A percentile compares a stretch with the other conserved stretches of the same genome.
phyloP scores from a whole-genome alignment of 1,140 invertebrate genomes.

The Probaryconus sp. region DNA sequence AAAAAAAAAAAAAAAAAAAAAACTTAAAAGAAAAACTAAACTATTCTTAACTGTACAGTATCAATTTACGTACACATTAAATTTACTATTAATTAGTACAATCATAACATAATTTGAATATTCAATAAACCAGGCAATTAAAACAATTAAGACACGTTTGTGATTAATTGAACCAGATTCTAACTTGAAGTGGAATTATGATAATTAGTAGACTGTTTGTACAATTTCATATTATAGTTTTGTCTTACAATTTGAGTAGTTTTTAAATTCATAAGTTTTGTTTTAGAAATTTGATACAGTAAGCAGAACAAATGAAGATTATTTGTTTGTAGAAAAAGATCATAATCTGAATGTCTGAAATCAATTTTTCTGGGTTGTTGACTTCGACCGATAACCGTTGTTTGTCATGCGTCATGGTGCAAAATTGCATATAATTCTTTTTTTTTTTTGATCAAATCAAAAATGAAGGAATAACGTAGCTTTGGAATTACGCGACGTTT shows the following conservation, averaged over 20 bases:
- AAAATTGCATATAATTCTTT: slow-evolving; percentile 10
- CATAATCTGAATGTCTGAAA: slow-evolving; percentile 29
- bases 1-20: too few species aligned
- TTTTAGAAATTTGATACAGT: too few species aligned
- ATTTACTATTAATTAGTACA: not conserved
- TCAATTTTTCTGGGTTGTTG: slow-evolving; percentile 41
- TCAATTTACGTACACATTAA: too few species aligned
- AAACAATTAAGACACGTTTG: slow-evolving; percentile 8
- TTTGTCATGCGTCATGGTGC: slow-evolving; percentile 18
- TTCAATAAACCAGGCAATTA: slow-evolving; percentile 35
- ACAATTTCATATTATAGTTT: too few species aligned
- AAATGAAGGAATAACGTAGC: not conserved
- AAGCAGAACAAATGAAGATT: slow-evolving; percentile 10
- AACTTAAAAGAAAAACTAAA: too few species aligned
- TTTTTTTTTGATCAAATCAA: slow-evolving; percentile 1
- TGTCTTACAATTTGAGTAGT: too few species aligned
- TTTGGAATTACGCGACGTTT: slow-evolving; percentile 10
- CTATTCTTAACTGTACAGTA: too few species aligned
- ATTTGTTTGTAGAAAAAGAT: slow-evolving; percentile 25
- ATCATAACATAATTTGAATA: slow-evolving; percentile 13
- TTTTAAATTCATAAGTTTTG: too few species aligned
- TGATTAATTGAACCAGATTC: slow-evolving; percentile 29
- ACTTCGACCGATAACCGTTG: slow-evolving; percentile 24
- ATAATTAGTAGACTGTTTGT: too few species aligned
- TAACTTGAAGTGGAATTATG: not conserved